These are phyloP conservation scores for Amphiduros pacificus DNA, from an alignment of 2,888 invertebrate genomes.

Conservation along the genomic window DNA sequence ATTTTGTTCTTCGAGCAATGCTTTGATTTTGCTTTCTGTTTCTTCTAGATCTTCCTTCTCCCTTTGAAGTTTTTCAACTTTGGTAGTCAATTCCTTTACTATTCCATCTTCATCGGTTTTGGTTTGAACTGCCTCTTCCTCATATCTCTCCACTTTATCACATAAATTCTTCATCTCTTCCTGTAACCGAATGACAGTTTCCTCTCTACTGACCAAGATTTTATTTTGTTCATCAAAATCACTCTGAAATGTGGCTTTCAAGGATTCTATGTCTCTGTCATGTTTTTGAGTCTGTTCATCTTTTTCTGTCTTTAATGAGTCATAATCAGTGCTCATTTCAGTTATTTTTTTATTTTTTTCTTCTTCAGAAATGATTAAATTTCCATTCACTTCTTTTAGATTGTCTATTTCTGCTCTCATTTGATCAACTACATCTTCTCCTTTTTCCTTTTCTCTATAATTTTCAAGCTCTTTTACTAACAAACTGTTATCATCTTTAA, in stretches of 20 bases:
- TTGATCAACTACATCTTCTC: no score
- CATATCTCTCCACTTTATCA: neutral
- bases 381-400: neutral
- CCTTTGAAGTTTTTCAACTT: slow-evolving; percentile 6
- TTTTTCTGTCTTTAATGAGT: no score
- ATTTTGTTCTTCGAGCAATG: neutral
- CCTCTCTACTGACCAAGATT: neutral
- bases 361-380: neutral
- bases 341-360: neutral
- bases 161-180: neutral
- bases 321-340: neutral
- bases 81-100: neutral
- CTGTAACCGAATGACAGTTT: neutral
- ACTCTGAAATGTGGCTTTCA: neutral
- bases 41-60: neutral
- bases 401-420: no score
- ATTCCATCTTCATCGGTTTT: neutral
- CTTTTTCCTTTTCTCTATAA: slow-evolving; percentile 3
- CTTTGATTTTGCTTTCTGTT: neutral
- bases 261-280: neutral
- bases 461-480: no score
- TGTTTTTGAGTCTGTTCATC: neutral
- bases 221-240: neutral
- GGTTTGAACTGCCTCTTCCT: neutral
- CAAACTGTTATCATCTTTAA: no score